Evolutionary conservation across 2,797 vertebrate species (phyloP).

Genomic region (Propithecus deckenii): DNA sequence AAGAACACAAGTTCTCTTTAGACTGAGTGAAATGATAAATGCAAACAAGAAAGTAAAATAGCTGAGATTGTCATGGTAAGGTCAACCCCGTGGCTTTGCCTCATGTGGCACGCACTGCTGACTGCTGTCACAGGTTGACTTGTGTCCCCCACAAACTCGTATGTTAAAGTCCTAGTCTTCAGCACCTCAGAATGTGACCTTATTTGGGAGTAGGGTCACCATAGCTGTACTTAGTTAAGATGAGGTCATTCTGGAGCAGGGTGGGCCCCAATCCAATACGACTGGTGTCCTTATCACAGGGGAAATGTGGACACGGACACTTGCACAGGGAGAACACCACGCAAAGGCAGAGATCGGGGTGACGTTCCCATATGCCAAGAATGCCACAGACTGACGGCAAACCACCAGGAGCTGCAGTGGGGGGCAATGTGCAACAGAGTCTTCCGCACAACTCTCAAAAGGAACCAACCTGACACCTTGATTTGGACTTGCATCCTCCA

Average conservation of each 20-base stretch:
- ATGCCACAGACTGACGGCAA: background rate
- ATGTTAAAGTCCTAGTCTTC: background rate
- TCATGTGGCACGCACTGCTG: background rate
- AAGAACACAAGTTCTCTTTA: background rate
- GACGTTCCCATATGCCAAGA: background rate
- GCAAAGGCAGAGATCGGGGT: background rate
- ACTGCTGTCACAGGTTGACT: background rate
- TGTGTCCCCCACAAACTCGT: background rate
- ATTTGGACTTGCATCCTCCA: background rate
- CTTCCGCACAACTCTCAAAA: background rate
- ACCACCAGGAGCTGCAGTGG: background rate
- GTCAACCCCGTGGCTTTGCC: background rate
- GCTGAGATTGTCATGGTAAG: background rate
- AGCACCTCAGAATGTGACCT: background rate
- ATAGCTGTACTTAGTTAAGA: background rate
- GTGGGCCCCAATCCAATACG: no score
- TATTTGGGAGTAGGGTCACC: background rate
- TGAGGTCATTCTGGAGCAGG: background rate
- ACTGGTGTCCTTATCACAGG: background rate
- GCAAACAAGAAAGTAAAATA: background rate
- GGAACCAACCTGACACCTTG: background rate
- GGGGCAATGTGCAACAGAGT: background rate
- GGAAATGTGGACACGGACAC: background rate
- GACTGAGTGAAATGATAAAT: slow-evolving; percentile 13
- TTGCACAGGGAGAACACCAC: background rate